These are phyloP conservation scores for Cataglyphis albicans DNA, from an alignment of 2,888 invertebrate species.

Conservation along the genomic window DNA sequence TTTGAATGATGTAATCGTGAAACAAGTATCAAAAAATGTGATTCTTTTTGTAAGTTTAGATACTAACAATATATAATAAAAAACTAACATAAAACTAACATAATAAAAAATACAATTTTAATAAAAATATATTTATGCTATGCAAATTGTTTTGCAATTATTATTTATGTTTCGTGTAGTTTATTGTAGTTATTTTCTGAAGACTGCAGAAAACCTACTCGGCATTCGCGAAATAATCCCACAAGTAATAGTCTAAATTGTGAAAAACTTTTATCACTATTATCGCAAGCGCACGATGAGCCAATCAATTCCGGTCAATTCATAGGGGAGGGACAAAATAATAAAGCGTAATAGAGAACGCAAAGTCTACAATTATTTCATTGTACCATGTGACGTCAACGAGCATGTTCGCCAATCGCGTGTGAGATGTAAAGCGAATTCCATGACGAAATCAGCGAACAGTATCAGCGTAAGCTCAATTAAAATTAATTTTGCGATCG, in stretches of 20 bases:
- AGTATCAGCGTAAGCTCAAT: slow-evolving; percentile 37
- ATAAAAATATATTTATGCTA: not conserved
- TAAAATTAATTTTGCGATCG: slow-evolving; percentile 41
- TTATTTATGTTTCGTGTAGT: not conserved
- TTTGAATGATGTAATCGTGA: not conserved
- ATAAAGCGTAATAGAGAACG: slow-evolving; percentile 72
- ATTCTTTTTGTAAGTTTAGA: not conserved
- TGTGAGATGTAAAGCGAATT: slow-evolving; percentile 48
- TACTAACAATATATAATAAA: too few relatives aligned
- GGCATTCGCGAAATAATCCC: not conserved
- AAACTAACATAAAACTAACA: too few relatives aligned
- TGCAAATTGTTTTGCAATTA: not conserved
- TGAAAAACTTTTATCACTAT: slow-evolving; percentile 58
- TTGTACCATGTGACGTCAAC: slow-evolving; percentile 66
- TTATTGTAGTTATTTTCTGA: not conserved
- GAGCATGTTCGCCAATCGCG: slow-evolving; percentile 57
- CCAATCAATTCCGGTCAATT: slow-evolving; percentile 51
- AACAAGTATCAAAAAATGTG: not conserved
- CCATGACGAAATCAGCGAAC: slow-evolving; percentile 54
- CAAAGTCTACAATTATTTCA: slow-evolving; percentile 66
- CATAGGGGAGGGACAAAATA: slow-evolving; percentile 64
- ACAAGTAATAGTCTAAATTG: not conserved
- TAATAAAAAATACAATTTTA: not conserved
- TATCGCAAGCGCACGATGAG: slow-evolving; percentile 56
- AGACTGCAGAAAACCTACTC: not conserved